A percentile compares a stretch with the other conserved stretches of the same genome.
phyloP scores from a whole-genome alignment of 2,888 invertebrate species.

The Athalia circularis region DNA sequence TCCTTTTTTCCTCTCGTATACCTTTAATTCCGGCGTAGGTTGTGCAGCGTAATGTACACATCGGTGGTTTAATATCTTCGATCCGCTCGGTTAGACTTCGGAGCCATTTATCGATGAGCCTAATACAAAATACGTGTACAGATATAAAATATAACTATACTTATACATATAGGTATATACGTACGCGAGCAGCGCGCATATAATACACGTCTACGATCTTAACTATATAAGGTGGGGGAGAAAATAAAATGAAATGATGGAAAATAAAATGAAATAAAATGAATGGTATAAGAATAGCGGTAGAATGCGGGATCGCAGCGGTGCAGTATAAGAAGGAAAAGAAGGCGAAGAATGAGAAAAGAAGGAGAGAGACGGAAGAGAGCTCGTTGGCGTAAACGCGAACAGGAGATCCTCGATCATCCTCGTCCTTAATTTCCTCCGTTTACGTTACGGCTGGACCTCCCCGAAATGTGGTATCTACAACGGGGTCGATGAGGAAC shows the following conservation, averaged over 20 bases:
- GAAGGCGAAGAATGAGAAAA: too few relatives aligned
- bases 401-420: conserved; percentile 1
- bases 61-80: conserved; percentile 17
- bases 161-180: not conserved
- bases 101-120: conserved; percentile 14
- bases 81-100: conserved; percentile 26
- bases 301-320: too few relatives aligned
- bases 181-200: not conserved
- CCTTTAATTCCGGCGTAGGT: conserved; percentile 7
- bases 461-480: not conserved
- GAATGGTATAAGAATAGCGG: not conserved
- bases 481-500: not conserved
- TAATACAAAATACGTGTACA: not conserved
- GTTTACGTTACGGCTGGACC: not conserved
- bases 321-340: too few relatives aligned
- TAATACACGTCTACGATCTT: not conserved
- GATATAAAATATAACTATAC: not conserved
- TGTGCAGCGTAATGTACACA: not conserved
- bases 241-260: not conserved
- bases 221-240: too few relatives aligned
- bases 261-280: not conserved
- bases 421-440: not conserved
- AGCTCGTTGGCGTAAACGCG: not conserved
- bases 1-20: conserved; percentile 9
- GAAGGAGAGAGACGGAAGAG: not conserved